phyloP scores from a whole-genome alignment of 1,140 invertebrate species.

The Cydia amplana region DNA sequence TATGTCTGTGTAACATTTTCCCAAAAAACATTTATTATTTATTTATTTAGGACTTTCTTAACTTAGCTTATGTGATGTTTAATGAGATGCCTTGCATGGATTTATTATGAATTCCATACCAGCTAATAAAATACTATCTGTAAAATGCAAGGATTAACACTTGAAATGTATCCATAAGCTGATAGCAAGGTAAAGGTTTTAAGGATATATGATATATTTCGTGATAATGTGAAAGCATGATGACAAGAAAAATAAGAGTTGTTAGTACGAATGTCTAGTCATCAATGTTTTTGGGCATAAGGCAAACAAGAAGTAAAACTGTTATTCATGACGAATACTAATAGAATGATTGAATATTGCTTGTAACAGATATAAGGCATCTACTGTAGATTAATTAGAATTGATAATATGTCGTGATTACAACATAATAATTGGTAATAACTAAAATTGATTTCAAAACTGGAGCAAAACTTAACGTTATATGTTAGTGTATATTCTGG shows the following conservation, averaged over 20 bases:
- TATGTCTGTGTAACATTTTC: too few relatives aligned
- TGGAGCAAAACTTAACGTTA: background rate
- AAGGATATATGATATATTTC: background rate
- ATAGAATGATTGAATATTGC: background rate
- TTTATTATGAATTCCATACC: too few relatives aligned
- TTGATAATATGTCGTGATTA: conserved; percentile 4
- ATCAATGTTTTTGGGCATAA: background rate
- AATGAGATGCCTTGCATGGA: too few relatives aligned
- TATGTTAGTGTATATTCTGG: background rate
- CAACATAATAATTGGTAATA: background rate
- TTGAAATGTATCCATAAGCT: too few relatives aligned
- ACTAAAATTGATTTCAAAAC: conserved; percentile 9
- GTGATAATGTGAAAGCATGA: background rate
- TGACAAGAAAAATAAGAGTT: background rate
- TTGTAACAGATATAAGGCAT: background rate
- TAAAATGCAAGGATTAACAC: too few relatives aligned
- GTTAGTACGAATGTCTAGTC: background rate
- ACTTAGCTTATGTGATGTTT: too few relatives aligned
- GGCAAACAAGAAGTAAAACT: background rate
- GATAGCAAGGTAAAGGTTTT: background rate
- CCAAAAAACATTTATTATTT: too few relatives aligned
- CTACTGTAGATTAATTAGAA: background rate
- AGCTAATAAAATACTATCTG: too few relatives aligned
- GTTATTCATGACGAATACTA: background rate
- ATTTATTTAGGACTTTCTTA: too few relatives aligned